Evolutionary conservation across 2,113 vertebrate species (phyloP).

Genomic region (Eurypyga helias): DNA sequence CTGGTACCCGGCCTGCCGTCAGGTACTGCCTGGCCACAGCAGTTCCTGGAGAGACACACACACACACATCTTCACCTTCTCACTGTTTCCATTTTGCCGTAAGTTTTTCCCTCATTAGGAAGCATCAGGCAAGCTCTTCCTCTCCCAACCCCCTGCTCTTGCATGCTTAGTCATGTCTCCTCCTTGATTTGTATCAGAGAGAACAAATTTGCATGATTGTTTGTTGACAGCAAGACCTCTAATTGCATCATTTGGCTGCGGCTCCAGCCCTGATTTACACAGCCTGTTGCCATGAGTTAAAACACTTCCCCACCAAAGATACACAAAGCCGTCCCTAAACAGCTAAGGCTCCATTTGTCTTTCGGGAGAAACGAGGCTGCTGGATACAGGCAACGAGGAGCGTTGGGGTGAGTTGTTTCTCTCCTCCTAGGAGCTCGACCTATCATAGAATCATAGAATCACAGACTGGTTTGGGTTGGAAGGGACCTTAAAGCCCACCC

Average conservation of each 20-base stretch:
- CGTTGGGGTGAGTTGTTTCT: neutral
- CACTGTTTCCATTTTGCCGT: neutral
- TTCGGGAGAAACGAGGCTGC: neutral
- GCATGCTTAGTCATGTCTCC: constrained; percentile 67
- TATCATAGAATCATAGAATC: too few relatives aligned
- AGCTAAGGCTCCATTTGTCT: constrained; percentile 28
- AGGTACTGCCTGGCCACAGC: neutral
- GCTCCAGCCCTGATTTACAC: constrained; percentile 60
- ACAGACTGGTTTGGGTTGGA: too few relatives aligned
- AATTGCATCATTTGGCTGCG: constrained; percentile 67
- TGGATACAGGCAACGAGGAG: neutral
- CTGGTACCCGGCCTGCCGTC: fast-evolving
- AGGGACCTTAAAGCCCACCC: too few relatives aligned
- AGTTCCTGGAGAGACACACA: neutral
- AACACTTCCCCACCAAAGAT: constrained; percentile 32
- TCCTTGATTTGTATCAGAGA: constrained; percentile 63
- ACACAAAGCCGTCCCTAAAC: constrained; percentile 43
- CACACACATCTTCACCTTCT: neutral
- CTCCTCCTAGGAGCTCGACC: neutral
- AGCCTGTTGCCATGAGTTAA: constrained; percentile 46
- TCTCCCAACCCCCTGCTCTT: constrained; percentile 12
- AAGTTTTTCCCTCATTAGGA: constrained; percentile 20
- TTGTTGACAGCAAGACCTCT: constrained; percentile 70
- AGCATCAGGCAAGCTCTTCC: neutral
- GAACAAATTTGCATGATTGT: constrained; percentile 75